Base-by-base conservation (phyloP, 2,888 invertebrate species). In the Ramazzottius varieornatus region DNA sequence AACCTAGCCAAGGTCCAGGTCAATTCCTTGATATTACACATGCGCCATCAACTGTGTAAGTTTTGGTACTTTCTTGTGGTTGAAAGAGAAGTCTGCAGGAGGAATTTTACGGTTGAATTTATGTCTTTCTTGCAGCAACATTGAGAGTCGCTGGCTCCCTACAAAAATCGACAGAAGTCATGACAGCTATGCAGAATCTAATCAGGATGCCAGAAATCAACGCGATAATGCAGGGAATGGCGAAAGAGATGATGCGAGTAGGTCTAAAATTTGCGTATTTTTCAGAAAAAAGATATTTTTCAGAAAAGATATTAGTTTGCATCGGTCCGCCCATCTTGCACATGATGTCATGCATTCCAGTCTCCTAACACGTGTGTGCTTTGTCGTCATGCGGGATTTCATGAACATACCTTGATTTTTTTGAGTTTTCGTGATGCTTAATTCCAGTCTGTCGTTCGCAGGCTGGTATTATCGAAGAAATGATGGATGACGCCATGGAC, bases 381-480 rank as follows among this genome's bases (percentile, higher is more conserved):
- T 46, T 20, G 16, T 20, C n/a, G 16, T 46, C n/a, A 20, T 46
- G 16, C n/a, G n/a, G n/a, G n/a, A n/a, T n/a, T n/a, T n/a, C n/a
- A n/a, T n/a, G n/a, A n/a, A n/a, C n/a, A n/a, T n/a, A n/a, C n/a
- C n/a, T n/a, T n/a, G n/a, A n/a, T n/a, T n/a, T n/a, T n/a, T n/a
- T n/a, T n/a, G n/a, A n/a, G n/a, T n/a, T n/a, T n/a, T n/a, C n/a
- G n/a, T n/a, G n/a, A n/a, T n/a, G n/a, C n/a, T n/a, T n/a, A n/a
- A n/a, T n/a, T n/a, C n/a, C n/a, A n/a, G n/a, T n/a, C n/a, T n/a
- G n/a, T n/a, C n/a, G n/a, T 67, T 66, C 68, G n/a, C 68, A 80
- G 76, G 92, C 93, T 0, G 96, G 96, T 29, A 94, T 98, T 67
- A 90, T 98, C 65, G 96, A 98, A 75, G 98, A 98, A 78, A 93